A percentile compares a stretch with the other conserved stretches of the same genome.
These are phyloP conservation scores for Erythrolamprus reginae DNA, from an alignment of 2,113 vertebrate genomes.

Conservation along the genomic window DNA sequence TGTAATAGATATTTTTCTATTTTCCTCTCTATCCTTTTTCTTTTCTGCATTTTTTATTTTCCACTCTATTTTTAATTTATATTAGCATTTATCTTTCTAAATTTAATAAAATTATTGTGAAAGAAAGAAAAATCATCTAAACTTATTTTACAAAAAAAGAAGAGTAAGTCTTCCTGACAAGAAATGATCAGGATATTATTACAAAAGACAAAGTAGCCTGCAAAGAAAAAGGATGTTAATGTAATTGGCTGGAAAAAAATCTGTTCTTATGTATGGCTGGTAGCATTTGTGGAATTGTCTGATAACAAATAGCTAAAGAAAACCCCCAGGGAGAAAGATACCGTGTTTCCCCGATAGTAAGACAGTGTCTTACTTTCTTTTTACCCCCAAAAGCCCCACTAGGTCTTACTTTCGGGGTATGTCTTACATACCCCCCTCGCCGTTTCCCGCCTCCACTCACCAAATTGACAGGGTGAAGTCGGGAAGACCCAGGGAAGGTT, in stretches of 20 bases:
- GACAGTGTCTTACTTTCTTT: no score
- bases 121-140: background rate
- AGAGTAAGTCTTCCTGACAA: background rate
- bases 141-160: background rate
- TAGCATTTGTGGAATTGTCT: background rate
- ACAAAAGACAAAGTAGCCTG: background rate
- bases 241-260: background rate
- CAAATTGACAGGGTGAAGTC: no score
- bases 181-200: background rate
- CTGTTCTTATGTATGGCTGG: background rate
- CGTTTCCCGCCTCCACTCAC: no score
- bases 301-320: background rate
- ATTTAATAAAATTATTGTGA: background rate
- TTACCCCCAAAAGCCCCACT: no score
- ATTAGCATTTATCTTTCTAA: background rate
- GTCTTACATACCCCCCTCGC: no score
- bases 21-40: background rate
- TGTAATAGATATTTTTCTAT: background rate
- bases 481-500: no score
- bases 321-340: background rate
- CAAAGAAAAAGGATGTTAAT: background rate
- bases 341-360: no score
- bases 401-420: no score
- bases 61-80: background rate
- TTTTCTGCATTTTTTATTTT: background rate